A percentile compares a stretch with the other conserved stretches of the same genome.
Evolutionary conservation across 2,888 invertebrate species (phyloP).

Genomic region (Parascotia fuliginaria): DNA sequence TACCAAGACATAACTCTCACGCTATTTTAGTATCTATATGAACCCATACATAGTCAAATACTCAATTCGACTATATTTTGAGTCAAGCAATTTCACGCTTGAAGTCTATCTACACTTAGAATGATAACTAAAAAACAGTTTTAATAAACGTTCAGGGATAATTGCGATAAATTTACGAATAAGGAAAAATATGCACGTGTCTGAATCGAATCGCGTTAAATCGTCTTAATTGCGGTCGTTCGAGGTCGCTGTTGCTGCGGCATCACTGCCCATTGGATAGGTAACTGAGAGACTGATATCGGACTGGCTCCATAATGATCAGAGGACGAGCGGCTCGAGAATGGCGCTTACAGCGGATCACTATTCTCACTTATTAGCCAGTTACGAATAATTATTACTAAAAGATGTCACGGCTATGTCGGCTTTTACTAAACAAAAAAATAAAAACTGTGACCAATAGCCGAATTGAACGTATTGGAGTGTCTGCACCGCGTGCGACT

Average conservation of each 20-base stretch:
- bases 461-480: not conserved
- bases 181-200: conserved; percentile 80
- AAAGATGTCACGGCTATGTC: not conserved
- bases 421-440: conserved; percentile 3
- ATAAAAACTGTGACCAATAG: conserved; percentile 1
- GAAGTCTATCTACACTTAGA: conserved; percentile 63
- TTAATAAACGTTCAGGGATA: conserved; percentile 75
- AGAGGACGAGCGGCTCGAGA: conserved; percentile 26
- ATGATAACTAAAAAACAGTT: conserved; percentile 69
- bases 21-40: conserved; percentile 50
- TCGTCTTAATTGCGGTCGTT: conserved; percentile 77
- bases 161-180: conserved; percentile 78
- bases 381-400: conserved; percentile 14
- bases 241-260: conserved; percentile 64
- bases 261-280: conserved; percentile 54
- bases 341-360: conserved; percentile 23
- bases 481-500: conserved; percentile 8
- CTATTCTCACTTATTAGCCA: conserved; percentile 6
- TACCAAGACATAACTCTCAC: conserved; percentile 47
- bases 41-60: conserved; percentile 45
- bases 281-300: conserved; percentile 66
- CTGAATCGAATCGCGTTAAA: conserved; percentile 81
- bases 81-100: conserved; percentile 72
- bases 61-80: conserved; percentile 55
- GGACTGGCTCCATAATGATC: conserved; percentile 56